Conservation (phyloP, 2,113 vertebrate genomes). For the Rhegmatorhina hoffmannsi region DNA sequence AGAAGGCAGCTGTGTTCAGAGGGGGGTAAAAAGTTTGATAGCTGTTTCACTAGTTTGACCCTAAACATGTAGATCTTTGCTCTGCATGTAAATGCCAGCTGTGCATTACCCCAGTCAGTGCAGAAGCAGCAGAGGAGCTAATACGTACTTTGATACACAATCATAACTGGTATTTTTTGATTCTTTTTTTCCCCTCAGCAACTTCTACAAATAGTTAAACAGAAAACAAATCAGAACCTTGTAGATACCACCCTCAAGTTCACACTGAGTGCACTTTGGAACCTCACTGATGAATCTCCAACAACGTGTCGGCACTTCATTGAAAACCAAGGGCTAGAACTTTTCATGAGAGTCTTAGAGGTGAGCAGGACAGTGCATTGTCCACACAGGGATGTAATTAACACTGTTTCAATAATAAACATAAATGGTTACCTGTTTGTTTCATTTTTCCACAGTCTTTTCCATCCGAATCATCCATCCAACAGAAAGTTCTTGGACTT, state of each 20-base stretch:
- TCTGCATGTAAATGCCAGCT: background rate
- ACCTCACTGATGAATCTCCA: constrained; percentile 98
- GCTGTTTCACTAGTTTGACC: background rate
- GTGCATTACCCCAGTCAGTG: background rate
- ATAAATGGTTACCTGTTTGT: constrained; percentile 15
- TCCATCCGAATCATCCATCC: constrained; percentile 94
- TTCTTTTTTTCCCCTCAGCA: constrained; percentile 72
- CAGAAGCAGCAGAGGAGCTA: background rate
- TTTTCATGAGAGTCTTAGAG: constrained; percentile 98
- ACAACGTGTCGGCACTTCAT: constrained; percentile 98
- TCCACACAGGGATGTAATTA: background rate
- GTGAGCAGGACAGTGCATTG: constrained; percentile 68
- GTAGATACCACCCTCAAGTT: constrained; percentile 98
- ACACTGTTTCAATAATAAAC: background rate
- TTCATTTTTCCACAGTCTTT: constrained; percentile 85
- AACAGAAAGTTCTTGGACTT: constrained; percentile 97
- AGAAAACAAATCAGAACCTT: constrained; percentile 92
- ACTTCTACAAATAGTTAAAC: constrained; percentile 97
- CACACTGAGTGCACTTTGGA: constrained; percentile 97
- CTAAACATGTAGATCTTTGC: background rate
- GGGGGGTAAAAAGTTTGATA: background rate
- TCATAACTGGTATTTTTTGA: background rate
- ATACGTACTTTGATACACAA: background rate
- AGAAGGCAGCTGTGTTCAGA: background rate
- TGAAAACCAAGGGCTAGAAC: constrained; percentile 96